Evolutionary conservation across 2,888 invertebrate species (phyloP), one percentile per base, ranked within the genome.

Genomic region (Drosophila prostipennis): DNA sequence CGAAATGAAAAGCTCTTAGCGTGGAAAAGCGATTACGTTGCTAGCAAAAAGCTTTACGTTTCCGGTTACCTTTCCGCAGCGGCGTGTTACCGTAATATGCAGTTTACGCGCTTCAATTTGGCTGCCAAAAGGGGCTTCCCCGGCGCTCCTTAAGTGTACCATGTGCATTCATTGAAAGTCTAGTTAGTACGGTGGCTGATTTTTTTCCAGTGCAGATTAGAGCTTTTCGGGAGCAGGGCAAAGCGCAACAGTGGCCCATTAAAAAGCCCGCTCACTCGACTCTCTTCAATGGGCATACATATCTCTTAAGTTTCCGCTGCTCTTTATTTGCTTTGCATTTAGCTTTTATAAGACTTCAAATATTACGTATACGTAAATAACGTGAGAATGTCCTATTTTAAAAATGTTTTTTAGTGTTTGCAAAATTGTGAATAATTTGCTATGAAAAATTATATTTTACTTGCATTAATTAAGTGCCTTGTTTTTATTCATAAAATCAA

Each of bases 21-120:
- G 75, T 74, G 72, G 69, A 58, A 79, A 86, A 86, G 69, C 86
- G 83, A 86, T 86, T 82, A 88, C 80, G 80, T 69, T 83, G 42
- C 56, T 74, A 70, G 77, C 69, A 37, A 57, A 77, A 83, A 88
- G 84, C 89, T 79, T 77, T 55, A 73, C 84, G 76, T 72, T 85
- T 82, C 82, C 86, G 82, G 55, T 72, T 72, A 87, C 79, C 79
- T 88, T 83, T 84, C 87, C 84, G 87, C 70, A 55, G 40, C 42
- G 76, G 39, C 68, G 61, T 74, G 79, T 63, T 68, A 51, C 43
- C 58, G 67, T 68, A 67, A 69, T 74, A 60, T 73, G 57, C 86
- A 74, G 51, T 87, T 78, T 54, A 68, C 72, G 81, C 84, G 69
- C 85, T 61, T 77, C 65, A 87, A 72, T 87, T 87, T 74, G 42